phyloP scores from a whole-genome alignment of 2,113 vertebrate species.

The Oncorhynchus tshawytscha region DNA sequence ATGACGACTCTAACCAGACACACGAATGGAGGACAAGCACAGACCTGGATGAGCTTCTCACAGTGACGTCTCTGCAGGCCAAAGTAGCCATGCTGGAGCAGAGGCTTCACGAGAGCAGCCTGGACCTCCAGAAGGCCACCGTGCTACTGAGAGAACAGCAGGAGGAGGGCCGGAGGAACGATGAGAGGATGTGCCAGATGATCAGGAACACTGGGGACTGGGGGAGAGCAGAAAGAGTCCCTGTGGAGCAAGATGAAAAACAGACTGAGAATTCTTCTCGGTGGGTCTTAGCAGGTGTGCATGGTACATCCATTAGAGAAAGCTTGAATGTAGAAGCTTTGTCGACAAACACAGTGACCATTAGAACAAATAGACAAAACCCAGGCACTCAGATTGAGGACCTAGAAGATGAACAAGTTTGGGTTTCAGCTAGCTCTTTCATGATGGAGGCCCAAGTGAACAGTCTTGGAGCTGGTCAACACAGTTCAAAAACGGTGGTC shows the following conservation, averaged over 20 bases:
- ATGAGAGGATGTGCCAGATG: constrained; percentile 76
- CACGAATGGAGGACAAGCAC: constrained; percentile 67
- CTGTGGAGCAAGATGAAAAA: constrained; percentile 33
- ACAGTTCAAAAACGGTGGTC: background rate
- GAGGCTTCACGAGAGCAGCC: constrained; percentile 73
- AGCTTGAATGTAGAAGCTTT: background rate
- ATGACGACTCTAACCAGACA: constrained; percentile 22
- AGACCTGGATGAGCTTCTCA: constrained; percentile 62
- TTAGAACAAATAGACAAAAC: constrained; percentile 18
- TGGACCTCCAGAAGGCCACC: constrained; percentile 74
- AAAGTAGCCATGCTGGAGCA: constrained; percentile 80
- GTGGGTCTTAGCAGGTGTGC: background rate
- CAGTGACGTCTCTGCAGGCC: constrained; percentile 71
- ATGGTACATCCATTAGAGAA: constrained; percentile 1
- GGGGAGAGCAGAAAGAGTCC: constrained; percentile 52
- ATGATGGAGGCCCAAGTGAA: background rate
- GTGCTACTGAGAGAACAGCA: constrained; percentile 74
- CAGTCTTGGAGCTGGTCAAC: background rate
- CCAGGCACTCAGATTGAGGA: background rate
- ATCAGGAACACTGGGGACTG: constrained; percentile 57
- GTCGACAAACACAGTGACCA: background rate
- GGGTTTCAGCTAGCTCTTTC: background rate
- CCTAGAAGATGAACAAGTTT: background rate
- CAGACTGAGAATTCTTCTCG: constrained; percentile 28
- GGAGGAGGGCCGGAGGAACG: constrained; percentile 75